phyloP scores from a whole-genome alignment of 2,888 invertebrate species.

The Lepidochitona cinerea region DNA sequence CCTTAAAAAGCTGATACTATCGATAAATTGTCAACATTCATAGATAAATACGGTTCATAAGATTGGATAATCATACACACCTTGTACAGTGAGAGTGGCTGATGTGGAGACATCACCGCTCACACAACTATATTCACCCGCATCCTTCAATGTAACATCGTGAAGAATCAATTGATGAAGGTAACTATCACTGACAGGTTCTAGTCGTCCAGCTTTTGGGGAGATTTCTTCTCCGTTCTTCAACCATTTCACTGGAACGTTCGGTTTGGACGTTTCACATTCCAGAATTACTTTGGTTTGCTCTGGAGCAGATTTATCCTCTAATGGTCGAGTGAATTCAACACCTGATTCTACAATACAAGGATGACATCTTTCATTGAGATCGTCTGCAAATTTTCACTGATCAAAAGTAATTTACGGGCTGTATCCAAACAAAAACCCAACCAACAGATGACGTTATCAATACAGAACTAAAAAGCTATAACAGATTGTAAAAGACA shows the following conservation, averaged over 20 bases:
- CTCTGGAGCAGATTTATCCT: slow-evolving; percentile 14
- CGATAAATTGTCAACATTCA: background rate
- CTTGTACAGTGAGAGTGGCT: slow-evolving; percentile 32
- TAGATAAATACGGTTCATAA: background rate
- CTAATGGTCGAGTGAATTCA: slow-evolving; percentile 14
- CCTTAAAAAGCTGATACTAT: background rate
- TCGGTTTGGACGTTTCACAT: slow-evolving; percentile 23
- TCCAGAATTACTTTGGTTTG: background rate
- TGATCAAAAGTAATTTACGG: too few species aligned
- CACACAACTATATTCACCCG: slow-evolving; percentile 44
- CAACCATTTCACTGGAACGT: slow-evolving; percentile 82
- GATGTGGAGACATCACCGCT: slow-evolving; percentile 39
- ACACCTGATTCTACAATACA: background rate
- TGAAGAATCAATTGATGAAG: slow-evolving; percentile 78
- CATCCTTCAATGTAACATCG: slow-evolving; percentile 73
- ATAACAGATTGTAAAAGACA: background rate
- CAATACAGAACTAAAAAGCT: background rate
- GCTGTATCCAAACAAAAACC: too few species aligned
- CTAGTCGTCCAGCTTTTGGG: slow-evolving; percentile 77
- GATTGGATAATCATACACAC: slow-evolving; percentile 13
- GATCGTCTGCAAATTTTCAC: too few species aligned
- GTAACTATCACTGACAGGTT: slow-evolving; percentile 17
- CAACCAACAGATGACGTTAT: too few species aligned
- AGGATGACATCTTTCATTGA: too few species aligned
- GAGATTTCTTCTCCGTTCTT: slow-evolving; percentile 82